These are phyloP conservation scores for Ciona savignyi DNA, from an alignment of 23 tunicate species.

Conservation along the genomic window DNA sequence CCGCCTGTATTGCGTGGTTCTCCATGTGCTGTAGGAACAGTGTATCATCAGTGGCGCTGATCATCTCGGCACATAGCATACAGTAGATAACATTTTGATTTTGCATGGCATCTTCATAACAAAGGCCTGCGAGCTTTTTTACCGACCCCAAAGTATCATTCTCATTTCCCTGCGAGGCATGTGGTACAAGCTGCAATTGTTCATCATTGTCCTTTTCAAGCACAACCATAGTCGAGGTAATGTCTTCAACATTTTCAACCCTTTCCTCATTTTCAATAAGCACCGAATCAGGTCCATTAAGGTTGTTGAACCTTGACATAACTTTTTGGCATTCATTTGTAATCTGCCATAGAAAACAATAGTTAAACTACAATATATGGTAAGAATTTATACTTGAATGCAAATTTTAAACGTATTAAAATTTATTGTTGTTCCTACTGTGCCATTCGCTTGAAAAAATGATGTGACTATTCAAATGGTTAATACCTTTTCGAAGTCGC, in stretches of 20 bases:
- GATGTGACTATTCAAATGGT: no score
- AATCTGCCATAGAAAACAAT: not conserved
- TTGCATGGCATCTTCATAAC: not conserved
- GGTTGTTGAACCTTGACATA: not conserved
- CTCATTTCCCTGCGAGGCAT: not conserved
- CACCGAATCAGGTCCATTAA: not conserved
- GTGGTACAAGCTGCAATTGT: not conserved
- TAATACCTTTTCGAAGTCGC: constrained; percentile 38
- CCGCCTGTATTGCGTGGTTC: constrained; percentile 2
- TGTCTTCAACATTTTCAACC: not conserved
- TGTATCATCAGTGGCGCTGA: constrained; percentile 8
- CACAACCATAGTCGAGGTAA: not conserved
- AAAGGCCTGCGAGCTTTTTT: not conserved
- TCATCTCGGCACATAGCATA: constrained; percentile 8
- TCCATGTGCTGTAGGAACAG: constrained; percentile 23
- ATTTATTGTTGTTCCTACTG: no score
- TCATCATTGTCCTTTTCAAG: not conserved
- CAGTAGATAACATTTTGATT: constrained; percentile 16
- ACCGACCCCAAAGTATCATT: not conserved
- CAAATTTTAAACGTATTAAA: no score
- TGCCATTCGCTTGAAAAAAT: no score
- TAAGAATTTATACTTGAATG: no score
- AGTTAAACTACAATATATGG: not conserved
- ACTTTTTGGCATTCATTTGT: not conserved
- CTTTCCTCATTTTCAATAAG: not conserved